A percentile compares a stretch with the other conserved stretches of the same genome.
Conservation (phyloP, 1,140 invertebrate species). For the Penaeus chinensis region DNA sequence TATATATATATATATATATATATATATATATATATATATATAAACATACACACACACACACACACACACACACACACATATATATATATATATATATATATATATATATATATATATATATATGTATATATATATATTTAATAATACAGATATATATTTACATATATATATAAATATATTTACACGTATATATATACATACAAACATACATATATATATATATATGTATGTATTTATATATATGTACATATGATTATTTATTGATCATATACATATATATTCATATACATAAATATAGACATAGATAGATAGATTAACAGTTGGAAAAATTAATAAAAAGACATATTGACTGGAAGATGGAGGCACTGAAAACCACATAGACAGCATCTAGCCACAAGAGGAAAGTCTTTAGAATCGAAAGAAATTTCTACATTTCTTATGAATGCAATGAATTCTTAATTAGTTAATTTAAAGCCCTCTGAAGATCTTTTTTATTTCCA, state of each 20-base stretch:
- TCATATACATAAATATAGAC: background rate
- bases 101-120: too few relatives aligned
- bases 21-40: background rate
- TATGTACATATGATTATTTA: background rate
- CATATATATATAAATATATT: background rate
- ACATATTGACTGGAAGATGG: background rate
- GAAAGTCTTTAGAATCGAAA: too few relatives aligned
- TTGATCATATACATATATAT: background rate
- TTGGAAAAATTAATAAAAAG: too few relatives aligned
- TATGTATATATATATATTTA: background rate
- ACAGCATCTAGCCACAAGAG: too few relatives aligned
- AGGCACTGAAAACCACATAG: too few relatives aligned
- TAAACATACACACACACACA: too few relatives aligned
- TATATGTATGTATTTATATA: slow-evolving; percentile 6
- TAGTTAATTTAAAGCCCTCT: too few relatives aligned
- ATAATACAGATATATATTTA: background rate
- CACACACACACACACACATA: too few relatives aligned
- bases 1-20: background rate
- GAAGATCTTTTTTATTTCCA: too few relatives aligned
- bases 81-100: too few relatives aligned
- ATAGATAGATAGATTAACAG: background rate
- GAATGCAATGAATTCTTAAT: too few relatives aligned
- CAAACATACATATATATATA: background rate
- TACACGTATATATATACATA: background rate
- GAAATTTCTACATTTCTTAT: too few relatives aligned